Percentiles rank a stretch among this genome's conserved stretches.
Conservation (phyloP, 2,113 vertebrate species). For the Thalassarche chlororhynchos region DNA sequence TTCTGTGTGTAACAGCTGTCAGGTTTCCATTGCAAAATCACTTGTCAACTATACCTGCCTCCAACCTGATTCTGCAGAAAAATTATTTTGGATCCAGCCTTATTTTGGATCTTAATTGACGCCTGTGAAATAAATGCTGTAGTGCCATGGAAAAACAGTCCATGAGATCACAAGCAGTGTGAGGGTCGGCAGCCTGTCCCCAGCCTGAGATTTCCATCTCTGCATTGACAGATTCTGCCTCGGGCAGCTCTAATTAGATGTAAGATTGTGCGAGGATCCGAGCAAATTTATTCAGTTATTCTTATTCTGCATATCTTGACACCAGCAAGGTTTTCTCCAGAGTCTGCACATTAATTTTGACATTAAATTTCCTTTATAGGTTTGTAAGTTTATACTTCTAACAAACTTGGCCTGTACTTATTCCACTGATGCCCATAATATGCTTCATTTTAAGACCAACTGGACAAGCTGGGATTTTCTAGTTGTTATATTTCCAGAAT, state of each 20-base stretch:
- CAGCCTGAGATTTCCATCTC: neutral
- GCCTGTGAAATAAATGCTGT: neutral
- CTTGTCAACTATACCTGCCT: neutral
- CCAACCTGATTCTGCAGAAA: neutral
- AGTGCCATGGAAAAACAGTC: neutral
- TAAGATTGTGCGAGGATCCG: neutral
- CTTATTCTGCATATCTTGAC: neutral
- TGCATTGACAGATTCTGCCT: neutral
- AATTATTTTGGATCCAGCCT: neutral
- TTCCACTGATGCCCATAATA: neutral
- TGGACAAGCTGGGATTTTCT: neutral
- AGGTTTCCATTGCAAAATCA: neutral
- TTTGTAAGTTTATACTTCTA: neutral
- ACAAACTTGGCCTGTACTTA: neutral
- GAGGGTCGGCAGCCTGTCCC: neutral
- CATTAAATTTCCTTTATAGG: neutral
- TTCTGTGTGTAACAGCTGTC: neutral
- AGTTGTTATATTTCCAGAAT: neutral
- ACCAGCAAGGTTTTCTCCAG: slow-evolving; percentile 16
- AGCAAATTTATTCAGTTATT: neutral
- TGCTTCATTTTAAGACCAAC: neutral
- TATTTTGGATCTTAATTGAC: neutral
- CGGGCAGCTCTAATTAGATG: neutral
- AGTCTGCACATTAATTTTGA: neutral
- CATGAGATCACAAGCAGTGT: neutral